Evolutionary conservation across 2,113 vertebrate genomes (phyloP).

Genomic region (Cepphus grylle): DNA sequence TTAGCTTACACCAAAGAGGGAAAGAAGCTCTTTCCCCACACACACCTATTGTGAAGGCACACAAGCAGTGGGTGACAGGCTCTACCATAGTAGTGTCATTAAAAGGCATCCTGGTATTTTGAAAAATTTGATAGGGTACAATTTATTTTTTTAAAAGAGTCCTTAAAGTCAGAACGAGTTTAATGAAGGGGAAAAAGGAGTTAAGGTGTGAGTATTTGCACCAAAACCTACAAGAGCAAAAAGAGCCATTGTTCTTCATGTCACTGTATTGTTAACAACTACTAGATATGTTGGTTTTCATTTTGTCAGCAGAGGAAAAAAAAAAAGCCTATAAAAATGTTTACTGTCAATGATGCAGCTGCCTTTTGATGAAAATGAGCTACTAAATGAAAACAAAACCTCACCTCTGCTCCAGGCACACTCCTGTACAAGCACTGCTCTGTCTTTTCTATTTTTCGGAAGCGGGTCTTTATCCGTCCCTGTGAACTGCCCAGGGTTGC

Average conservation of each 20-base stretch:
- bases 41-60: fast-evolving
- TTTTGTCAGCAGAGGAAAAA: not conserved
- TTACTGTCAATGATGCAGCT: not conserved
- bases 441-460: not conserved
- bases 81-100: not conserved
- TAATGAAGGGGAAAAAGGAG: not conserved
- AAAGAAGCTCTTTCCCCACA: not conserved
- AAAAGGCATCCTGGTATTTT: not conserved
- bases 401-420: not conserved
- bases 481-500: not conserved
- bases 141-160: not conserved
- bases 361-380: not conserved
- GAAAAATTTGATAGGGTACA: not conserved
- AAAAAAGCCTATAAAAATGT: not conserved
- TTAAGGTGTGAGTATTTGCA: not conserved
- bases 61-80: not conserved
- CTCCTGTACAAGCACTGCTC: not conserved
- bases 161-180: not conserved
- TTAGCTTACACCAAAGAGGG: not conserved
- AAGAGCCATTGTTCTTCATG: not conserved
- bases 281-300: not conserved
- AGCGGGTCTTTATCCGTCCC: not conserved
- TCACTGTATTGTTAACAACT: not conserved
- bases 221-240: not conserved
- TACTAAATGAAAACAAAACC: not conserved